Percentiles rank a stretch among this genome's conserved stretches.
Evolutionary conservation across 2,797 vertebrate genomes (phyloP).

Genomic region (Adrianichthys oophorus): DNA sequence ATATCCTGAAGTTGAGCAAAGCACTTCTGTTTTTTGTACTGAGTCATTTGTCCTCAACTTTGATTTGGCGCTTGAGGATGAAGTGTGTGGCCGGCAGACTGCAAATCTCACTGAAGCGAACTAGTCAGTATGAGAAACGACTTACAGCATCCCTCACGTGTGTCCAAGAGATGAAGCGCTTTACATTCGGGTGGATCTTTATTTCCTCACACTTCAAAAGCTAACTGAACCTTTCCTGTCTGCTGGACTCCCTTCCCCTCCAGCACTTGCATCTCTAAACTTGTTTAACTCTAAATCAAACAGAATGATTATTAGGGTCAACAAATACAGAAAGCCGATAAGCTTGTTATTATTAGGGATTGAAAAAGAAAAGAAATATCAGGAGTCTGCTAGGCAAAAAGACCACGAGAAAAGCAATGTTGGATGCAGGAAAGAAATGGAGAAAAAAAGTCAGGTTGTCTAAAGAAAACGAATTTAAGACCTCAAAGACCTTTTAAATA

Average conservation of each 20-base stretch:
- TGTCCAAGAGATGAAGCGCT: conserved; percentile 24
- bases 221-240: conserved; percentile 4
- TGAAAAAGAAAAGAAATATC: neutral
- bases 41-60: conserved; percentile 33
- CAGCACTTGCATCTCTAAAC: neutral
- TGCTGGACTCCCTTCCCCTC: neutral
- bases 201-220: conserved; percentile 11
- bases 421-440: conserved; percentile 4
- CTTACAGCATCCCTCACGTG: conserved; percentile 29
- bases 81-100: conserved; percentile 32
- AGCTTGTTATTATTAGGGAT: neutral
- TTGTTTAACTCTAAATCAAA: neutral
- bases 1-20: conserved; percentile 1
- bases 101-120: conserved; percentile 31
- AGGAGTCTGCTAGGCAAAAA: neutral
- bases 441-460: conserved; percentile 41
- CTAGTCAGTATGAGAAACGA: conserved; percentile 30
- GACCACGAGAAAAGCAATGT: neutral
- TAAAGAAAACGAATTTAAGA: conserved; percentile 44
- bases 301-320: neutral
- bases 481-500: conserved; percentile 2
- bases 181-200: conserved; percentile 8
- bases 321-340: neutral
- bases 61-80: conserved; percentile 26
- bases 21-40: neutral